These are phyloP conservation scores for Todiramphus saurophagus DNA, from an alignment of 2,113 vertebrate genomes.

Conservation along the genomic window DNA sequence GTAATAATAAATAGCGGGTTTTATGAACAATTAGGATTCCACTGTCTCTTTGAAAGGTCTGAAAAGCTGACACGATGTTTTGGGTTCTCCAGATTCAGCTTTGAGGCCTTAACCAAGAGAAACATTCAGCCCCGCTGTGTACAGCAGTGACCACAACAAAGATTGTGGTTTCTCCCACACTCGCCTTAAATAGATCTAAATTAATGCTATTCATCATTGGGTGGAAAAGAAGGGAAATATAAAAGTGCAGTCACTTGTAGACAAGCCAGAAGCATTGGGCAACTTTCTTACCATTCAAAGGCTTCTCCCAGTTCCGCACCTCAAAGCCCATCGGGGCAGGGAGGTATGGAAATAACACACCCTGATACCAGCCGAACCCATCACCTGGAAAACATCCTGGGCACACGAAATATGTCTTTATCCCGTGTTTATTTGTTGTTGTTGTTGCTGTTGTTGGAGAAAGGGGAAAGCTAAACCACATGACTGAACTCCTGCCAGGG, in stretches of 20 bases:
- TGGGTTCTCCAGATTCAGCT: constrained; percentile 71
- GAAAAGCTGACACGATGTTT: constrained; percentile 67
- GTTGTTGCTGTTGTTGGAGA: constrained; percentile 61
- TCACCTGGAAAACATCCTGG: constrained; percentile 65
- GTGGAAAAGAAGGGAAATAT: constrained; percentile 82
- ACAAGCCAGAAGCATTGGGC: constrained; percentile 71
- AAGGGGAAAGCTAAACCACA: constrained; percentile 64
- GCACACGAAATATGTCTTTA: constrained; percentile 12
- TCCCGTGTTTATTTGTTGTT: constrained; percentile 53
- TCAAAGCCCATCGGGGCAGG: background rate
- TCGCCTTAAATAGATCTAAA: constrained; percentile 89
- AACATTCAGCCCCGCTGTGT: constrained; percentile 84
- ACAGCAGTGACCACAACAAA: constrained; percentile 94
- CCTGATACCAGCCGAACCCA: background rate
- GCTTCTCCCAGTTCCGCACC: background rate
- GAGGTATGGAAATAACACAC: background rate
- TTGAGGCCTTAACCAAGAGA: constrained; percentile 76
- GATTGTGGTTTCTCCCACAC: constrained; percentile 90
- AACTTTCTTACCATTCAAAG: constrained; percentile 68
- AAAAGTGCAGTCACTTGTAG: constrained; percentile 75
- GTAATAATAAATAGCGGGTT: constrained; percentile 67
- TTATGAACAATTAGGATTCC: constrained; percentile 71
- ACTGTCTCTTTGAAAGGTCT: constrained; percentile 67
- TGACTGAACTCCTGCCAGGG: constrained; percentile 65
- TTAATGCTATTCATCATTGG: constrained; percentile 88